A percentile compares a stretch with the other conserved stretches of the same genome.
Evolutionary conservation across 2,113 vertebrate genomes (phyloP).

Genomic region (Thermophis baileyi): DNA sequence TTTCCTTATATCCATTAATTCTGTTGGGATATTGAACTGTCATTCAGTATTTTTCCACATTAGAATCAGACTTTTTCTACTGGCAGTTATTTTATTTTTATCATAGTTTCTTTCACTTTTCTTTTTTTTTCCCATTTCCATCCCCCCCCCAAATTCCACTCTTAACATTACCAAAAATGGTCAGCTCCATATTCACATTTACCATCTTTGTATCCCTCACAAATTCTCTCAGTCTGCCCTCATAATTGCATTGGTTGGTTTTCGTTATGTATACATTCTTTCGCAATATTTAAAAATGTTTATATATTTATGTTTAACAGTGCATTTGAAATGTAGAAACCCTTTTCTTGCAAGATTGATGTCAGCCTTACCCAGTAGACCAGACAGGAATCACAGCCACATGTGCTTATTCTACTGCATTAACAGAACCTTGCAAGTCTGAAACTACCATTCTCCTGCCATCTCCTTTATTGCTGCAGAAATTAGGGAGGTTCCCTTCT

Average conservation of each 20-base stretch:
- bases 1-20: background rate
- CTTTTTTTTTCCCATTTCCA: background rate
- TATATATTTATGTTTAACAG: background rate
- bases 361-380: background rate
- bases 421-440: background rate
- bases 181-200: background rate
- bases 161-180: background rate
- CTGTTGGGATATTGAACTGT: background rate
- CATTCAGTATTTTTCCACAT: background rate
- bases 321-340: background rate
- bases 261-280: background rate
- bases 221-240: background rate
- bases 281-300: background rate
- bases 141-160: background rate
- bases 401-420: background rate
- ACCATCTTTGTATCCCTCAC: background rate
- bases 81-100: background rate
- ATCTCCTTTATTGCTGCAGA: background rate
- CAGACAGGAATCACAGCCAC: background rate
- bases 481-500: background rate
- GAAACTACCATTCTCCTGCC: background rate
- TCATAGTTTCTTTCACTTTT: background rate
- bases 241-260: background rate
- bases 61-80: background rate
- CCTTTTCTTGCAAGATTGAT: background rate